phyloP scores from a whole-genome alignment of 2,797 vertebrate genomes.

The Falco novaeseelandiae region DNA sequence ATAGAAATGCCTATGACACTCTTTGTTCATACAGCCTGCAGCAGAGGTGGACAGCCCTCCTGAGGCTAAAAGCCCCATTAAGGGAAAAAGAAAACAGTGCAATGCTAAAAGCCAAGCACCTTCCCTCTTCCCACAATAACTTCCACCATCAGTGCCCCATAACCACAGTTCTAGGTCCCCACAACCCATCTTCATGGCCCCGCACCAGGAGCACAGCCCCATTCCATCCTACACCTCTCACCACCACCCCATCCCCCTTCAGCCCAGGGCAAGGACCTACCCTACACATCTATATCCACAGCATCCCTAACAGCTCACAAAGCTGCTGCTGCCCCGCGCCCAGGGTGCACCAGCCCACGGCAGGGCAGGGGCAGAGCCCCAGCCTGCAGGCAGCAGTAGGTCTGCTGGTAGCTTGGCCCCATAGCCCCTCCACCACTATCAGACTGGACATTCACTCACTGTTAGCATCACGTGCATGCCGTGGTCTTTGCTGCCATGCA shows the following conservation, averaged over 20 bases:
- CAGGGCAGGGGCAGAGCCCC: not conserved
- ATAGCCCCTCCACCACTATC: not conserved
- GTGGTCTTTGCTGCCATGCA: not conserved
- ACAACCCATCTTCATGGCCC: not conserved
- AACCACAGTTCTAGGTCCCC: not conserved
- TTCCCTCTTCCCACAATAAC: not conserved
- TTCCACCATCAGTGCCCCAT: not conserved
- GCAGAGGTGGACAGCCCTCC: not conserved
- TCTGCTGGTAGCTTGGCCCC: not conserved
- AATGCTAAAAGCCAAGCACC: rapidly evolving
- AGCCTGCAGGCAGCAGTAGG: not conserved
- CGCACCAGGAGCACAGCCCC: not conserved
- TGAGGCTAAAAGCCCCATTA: not conserved
- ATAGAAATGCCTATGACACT: not conserved
- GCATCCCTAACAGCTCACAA: not conserved
- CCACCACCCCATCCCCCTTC: not conserved
- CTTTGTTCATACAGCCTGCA: not conserved
- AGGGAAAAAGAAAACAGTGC: not conserved
- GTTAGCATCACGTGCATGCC: not conserved
- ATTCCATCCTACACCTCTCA: not conserved
- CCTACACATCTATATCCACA: not conserved
- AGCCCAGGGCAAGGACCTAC: not conserved
- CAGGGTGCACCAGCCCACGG: not conserved
- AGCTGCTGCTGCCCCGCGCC: not conserved
- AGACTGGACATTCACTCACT: too few species aligned